Percentiles rank a stretch among this genome's conserved stretches.
These are phyloP conservation scores for Carollia perspicillata DNA, from an alignment of 2,113 vertebrate species.

Conservation along the genomic window DNA sequence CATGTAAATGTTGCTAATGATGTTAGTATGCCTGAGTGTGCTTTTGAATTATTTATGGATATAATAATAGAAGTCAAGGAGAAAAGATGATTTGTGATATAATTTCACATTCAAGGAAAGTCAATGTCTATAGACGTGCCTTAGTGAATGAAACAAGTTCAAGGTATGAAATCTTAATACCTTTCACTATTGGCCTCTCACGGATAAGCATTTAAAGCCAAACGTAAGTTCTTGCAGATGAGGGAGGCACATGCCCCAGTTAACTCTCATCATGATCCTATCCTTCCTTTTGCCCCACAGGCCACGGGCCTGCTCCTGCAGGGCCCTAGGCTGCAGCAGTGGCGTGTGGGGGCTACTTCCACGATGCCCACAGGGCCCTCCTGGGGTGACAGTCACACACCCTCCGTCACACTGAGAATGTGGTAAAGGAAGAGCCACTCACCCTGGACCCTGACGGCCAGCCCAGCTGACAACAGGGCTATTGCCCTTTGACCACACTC, in stretches of 20 bases:
- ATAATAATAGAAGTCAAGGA: not conserved
- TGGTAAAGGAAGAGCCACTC: not conserved
- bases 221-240: not conserved
- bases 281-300: not conserved
- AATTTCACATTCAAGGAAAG: not conserved
- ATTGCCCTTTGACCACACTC: not conserved
- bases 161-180: not conserved
- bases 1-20: not conserved
- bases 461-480: not conserved
- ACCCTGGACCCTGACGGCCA: not conserved
- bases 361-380: not conserved
- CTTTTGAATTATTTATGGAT: not conserved
- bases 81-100: not conserved
- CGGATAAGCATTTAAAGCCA: not conserved
- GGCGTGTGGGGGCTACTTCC: not conserved
- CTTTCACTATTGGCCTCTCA: not conserved
- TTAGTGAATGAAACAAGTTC: not conserved
- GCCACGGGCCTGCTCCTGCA: not conserved
- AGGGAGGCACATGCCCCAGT: too few relatives aligned
- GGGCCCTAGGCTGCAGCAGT: not conserved
- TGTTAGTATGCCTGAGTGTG: not conserved
- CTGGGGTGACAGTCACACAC: not conserved
- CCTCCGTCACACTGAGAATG: not conserved
- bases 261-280: not conserved
- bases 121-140: not conserved